phyloP scores from a whole-genome alignment of 2,797 vertebrate genomes.

The Hybognathus amarus region DNA sequence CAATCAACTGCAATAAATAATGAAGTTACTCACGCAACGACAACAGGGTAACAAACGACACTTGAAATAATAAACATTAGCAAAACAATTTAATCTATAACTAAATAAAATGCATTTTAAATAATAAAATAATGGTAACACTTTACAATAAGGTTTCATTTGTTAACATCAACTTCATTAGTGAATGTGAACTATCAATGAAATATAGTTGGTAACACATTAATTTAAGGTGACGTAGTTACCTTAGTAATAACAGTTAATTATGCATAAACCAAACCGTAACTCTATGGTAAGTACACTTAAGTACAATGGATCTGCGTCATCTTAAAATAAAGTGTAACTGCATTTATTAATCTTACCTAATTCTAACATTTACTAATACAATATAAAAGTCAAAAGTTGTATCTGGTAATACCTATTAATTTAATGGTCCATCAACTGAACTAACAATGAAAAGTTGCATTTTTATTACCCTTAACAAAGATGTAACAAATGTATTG shows the following conservation, averaged over 20 bases:
- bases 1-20: not conserved
- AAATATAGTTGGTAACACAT: not conserved
- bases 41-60: not conserved
- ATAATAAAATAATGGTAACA: not conserved
- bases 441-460: not conserved
- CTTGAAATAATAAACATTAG: not conserved
- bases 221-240: too few relatives aligned
- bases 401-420: not conserved
- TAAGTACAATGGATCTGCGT: not conserved
- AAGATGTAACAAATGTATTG: not conserved
- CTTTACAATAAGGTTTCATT: not conserved
- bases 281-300: not conserved
- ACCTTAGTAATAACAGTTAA: not conserved
- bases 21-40: not conserved
- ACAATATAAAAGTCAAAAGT: not conserved
- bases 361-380: not conserved
- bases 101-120: not conserved
- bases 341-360: not conserved
- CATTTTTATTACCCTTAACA: not conserved
- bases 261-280: too few relatives aligned
- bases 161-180: not conserved
- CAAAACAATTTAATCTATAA: not conserved
- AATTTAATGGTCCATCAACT: not conserved
- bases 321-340: not conserved
- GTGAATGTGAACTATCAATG: not conserved